A percentile compares a stretch with the other conserved stretches of the same genome.
Conservation (phyloP, 2,888 invertebrate species). For the Melinopterus prodromus region DNA sequence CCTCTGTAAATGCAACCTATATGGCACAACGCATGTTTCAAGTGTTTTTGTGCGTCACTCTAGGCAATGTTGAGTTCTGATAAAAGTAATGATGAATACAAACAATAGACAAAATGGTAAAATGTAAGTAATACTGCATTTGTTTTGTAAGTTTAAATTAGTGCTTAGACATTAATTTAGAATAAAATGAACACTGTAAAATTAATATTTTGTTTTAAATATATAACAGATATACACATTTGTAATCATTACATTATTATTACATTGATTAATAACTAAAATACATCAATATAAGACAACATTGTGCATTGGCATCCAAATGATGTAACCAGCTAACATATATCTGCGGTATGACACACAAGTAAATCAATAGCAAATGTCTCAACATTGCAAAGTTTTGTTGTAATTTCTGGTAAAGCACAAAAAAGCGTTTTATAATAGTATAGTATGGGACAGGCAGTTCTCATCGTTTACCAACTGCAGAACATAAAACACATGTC, state of each 20-base stretch:
- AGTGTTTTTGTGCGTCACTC: conserved; percentile 15
- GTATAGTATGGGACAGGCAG: too few species aligned
- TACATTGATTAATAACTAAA: not conserved
- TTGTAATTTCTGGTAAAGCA: not conserved
- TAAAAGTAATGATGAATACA: not conserved
- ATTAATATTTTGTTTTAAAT: not conserved
- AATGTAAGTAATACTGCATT: conserved; percentile 7
- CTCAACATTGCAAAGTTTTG: not conserved
- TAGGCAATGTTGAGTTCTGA: not conserved
- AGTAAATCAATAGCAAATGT: too few species aligned
- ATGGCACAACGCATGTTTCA: conserved; percentile 53
- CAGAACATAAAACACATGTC: conserved; percentile 6
- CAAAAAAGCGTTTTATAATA: too few species aligned
- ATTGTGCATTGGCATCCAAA: not conserved
- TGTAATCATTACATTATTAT: not conserved
- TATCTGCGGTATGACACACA: too few species aligned
- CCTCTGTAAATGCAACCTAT: conserved; percentile 24
- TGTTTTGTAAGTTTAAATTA: not conserved
- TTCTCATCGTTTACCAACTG: not conserved
- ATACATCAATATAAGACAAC: not conserved
- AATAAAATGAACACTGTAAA: too few species aligned
- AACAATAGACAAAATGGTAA: not conserved
- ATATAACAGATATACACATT: not conserved
- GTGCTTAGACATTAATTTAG: too few species aligned
- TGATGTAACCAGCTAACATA: too few species aligned